Evolutionary conservation across 92 coral and sea anemone species (phyloP).

Genomic region (Hydrozoanthus gracilis): DNA sequence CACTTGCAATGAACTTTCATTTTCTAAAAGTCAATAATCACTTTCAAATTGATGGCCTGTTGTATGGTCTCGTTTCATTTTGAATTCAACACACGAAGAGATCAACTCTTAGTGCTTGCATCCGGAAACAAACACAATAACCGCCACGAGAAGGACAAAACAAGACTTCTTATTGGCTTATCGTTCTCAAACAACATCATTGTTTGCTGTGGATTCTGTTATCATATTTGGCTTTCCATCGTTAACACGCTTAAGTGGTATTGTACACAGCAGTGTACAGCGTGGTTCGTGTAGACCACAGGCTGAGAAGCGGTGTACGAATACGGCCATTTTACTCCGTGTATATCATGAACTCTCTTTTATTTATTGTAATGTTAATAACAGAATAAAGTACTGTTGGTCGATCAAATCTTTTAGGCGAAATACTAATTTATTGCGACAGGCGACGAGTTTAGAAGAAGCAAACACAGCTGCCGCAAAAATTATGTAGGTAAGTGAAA

Average conservation of each 20-base stretch:
- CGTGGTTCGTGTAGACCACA: neutral
- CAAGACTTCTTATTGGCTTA: slow-evolving; percentile 33
- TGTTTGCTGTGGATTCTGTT: slow-evolving; percentile 24
- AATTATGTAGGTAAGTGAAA: too few species aligned
- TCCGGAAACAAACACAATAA: slow-evolving; percentile 14
- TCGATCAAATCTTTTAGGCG: too few species aligned
- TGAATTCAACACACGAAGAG: slow-evolving; percentile 35
- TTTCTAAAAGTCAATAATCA: neutral
- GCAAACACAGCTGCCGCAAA: too few species aligned
- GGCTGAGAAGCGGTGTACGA: too few species aligned
- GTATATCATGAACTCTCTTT: neutral
- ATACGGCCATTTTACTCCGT: too few species aligned
- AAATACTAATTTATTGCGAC: too few species aligned
- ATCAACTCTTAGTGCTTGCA: neutral
- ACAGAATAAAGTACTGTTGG: too few species aligned
- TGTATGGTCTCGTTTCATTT: slow-evolving; percentile 7
- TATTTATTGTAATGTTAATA: too few species aligned
- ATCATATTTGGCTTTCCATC: neutral
- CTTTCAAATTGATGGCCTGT: neutral
- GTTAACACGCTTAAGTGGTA: slow-evolving; percentile 21
- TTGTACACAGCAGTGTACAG: slow-evolving; percentile 23
- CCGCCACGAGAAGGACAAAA: neutral
- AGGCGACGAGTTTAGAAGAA: too few species aligned
- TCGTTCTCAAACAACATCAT: slow-evolving; percentile 8
- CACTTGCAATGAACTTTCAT: neutral